Percentiles rank a stretch among this genome's conserved stretches.
These are phyloP conservation scores for Lymantria monacha DNA, from an alignment of 2,888 invertebrate genomes.

Conservation along the genomic window DNA sequence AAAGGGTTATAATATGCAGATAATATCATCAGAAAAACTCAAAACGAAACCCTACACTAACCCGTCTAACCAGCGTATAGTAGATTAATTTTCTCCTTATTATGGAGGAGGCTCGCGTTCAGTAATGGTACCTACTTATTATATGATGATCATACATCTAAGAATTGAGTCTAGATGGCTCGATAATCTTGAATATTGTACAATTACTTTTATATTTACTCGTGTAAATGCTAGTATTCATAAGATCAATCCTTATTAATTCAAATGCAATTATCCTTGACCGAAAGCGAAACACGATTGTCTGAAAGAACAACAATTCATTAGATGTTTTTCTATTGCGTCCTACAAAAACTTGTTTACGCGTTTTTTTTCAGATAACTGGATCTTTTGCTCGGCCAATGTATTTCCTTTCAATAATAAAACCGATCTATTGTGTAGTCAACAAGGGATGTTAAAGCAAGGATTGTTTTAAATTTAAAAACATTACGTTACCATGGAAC, in stretches of 20 bases:
- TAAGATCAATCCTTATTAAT: conserved; percentile 27
- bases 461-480: conserved; percentile 46
- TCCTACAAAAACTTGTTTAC: conserved; percentile 44
- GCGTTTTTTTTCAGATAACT: conserved; percentile 31
- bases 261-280: conserved; percentile 47
- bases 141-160: too few species aligned
- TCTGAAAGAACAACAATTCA: conserved; percentile 26
- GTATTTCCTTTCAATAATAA: conserved; percentile 47
- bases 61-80: too few species aligned
- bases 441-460: conserved; percentile 39
- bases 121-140: too few species aligned
- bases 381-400: conserved; percentile 32
- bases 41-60: too few species aligned
- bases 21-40: too few species aligned
- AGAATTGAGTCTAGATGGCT: too few species aligned
- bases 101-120: too few species aligned
- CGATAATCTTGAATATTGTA: too few species aligned
- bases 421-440: conserved; percentile 36
- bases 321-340: conserved; percentile 22
- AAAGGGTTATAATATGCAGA: too few species aligned
- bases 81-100: too few species aligned
- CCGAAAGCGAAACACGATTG: conserved; percentile 46
- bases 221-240: not conserved
- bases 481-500: conserved; percentile 41
- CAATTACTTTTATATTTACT: too few species aligned